Percentiles rank a stretch among this genome's conserved stretches.
Evolutionary conservation across 2,797 vertebrate genomes (phyloP).

Genomic region (Eurystomus glaucurus): DNA sequence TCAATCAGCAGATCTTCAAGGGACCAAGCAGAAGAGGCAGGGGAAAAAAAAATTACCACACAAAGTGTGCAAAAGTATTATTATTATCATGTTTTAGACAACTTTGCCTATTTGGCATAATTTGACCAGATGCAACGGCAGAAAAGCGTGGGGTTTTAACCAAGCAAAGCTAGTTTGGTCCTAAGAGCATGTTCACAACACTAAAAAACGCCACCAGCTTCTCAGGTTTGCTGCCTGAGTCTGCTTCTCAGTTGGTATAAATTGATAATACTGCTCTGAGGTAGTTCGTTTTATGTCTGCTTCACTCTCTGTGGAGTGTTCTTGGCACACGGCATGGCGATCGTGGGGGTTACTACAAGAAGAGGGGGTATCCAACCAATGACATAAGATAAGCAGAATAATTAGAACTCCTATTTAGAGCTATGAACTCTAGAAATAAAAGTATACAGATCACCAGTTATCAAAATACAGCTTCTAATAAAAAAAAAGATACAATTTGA

Average conservation of each 20-base stretch:
- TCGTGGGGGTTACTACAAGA: fast-evolving
- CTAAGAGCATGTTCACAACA: neutral
- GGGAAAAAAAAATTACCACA: neutral
- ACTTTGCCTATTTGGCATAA: neutral
- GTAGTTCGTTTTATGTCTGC: neutral
- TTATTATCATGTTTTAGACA: neutral
- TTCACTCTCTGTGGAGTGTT: neutral
- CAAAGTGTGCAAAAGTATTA: neutral
- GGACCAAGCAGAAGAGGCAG: neutral
- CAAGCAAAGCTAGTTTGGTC: neutral
- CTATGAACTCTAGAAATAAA: neutral
- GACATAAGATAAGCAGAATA: neutral
- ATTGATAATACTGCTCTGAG: neutral
- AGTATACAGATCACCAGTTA: neutral
- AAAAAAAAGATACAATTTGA: neutral
- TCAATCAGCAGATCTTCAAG: neutral
- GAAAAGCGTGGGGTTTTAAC: neutral
- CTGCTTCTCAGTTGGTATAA: neutral
- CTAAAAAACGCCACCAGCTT: neutral
- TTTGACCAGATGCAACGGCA: neutral
- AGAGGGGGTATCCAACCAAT: fast-evolving
- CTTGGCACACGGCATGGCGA: fast-evolving
- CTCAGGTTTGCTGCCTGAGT: neutral
- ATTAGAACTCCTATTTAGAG: neutral
- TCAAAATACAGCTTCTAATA: neutral